A percentile compares a stretch with the other conserved stretches of the same genome.
Evolutionary conservation across 2,888 invertebrate genomes (phyloP).

Genomic region (Eupithecia exiguata): DNA sequence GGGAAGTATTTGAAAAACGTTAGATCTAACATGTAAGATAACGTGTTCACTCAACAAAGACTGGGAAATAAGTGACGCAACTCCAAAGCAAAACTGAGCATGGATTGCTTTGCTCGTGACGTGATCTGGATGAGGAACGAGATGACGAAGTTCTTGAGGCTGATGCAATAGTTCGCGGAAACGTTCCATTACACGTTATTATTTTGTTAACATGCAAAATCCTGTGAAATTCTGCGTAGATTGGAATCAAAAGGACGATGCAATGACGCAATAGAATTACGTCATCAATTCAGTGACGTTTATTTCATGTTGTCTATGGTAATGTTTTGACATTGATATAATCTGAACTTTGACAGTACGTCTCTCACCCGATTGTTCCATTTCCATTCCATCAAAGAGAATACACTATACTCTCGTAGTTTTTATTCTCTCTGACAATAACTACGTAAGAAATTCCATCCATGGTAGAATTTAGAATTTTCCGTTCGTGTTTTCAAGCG

Average conservation of each 20-base stretch:
- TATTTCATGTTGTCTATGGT: not conserved
- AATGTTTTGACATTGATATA: not conserved
- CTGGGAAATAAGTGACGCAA: conserved; percentile 19
- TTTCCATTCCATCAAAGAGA: too few species aligned
- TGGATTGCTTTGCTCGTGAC: not conserved
- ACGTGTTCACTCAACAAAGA: conserved; percentile 4
- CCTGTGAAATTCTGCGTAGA: not conserved
- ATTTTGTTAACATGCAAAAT: not conserved
- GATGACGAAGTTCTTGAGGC: conserved; percentile 29
- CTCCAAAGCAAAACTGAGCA: not conserved
- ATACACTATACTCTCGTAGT: too few species aligned
- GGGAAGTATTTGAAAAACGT: conserved; percentile 3
- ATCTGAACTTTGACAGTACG: not conserved
- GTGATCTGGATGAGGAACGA: conserved; percentile 8
- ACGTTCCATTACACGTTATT: conserved; percentile 45
- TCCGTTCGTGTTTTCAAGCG: not conserved
- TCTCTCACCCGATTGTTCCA: too few species aligned
- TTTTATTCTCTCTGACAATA: too few species aligned
- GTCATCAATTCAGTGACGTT: not conserved
- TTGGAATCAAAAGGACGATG: not conserved
- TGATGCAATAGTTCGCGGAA: conserved; percentile 47
- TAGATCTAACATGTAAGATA: not conserved
- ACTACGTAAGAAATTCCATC: too few species aligned
- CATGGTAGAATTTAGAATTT: conserved; percentile 4
- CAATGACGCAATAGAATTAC: not conserved